Base-by-base conservation (phyloP, 2,113 vertebrate species). In the Cricetomys ansorgei region DNA sequence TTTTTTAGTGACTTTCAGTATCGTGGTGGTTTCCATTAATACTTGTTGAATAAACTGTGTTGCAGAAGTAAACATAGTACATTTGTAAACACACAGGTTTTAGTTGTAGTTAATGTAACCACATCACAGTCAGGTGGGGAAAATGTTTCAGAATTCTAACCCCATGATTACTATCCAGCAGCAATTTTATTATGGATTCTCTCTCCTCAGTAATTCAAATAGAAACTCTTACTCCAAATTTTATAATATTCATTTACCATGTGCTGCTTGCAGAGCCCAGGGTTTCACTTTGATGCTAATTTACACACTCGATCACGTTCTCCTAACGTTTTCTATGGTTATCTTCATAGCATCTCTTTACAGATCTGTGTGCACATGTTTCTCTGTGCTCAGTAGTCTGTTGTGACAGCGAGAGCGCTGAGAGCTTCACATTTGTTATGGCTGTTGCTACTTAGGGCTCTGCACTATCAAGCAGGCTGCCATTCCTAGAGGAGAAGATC, bases 301-400 rank as follows among this genome's bases (percentile, higher is more conserved):
- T n/a, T n/a, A 80, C 45, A 37, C 27, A 70, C 90, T 83, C 57
- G 64, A 27, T 64, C n/a, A 50, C 69, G 77, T 73, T 89, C 92
- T 48, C 90, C 62, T 0, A 70, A 83, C 94, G 77, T 9, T 94
- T 91, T 86, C 80, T 72, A 53, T 64, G 29, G 40, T 75, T 93
- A 73, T 96, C 96, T 95, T 91, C 88, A 83, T 85, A n/a, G 27
- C 7, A 21, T n/a, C 5, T 91, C 40, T 76, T 94, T 83, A 91
- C 64, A 21, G 92, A 69, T 95, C 90, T n/a, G 83, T 69, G 31
- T 73, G 45, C 70, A 72, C 43, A 17, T 59, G 34, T 70, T 92
- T 91, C 92, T 86, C 57, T 87, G 19, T 23, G 59, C 72, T 92
- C 62, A 85, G 57, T 62, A 95, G 31, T 92, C 88, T 96, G 53